Evolutionary conservation across 1,140 invertebrate genomes (phyloP).

Genomic region (Battus philenor): DNA sequence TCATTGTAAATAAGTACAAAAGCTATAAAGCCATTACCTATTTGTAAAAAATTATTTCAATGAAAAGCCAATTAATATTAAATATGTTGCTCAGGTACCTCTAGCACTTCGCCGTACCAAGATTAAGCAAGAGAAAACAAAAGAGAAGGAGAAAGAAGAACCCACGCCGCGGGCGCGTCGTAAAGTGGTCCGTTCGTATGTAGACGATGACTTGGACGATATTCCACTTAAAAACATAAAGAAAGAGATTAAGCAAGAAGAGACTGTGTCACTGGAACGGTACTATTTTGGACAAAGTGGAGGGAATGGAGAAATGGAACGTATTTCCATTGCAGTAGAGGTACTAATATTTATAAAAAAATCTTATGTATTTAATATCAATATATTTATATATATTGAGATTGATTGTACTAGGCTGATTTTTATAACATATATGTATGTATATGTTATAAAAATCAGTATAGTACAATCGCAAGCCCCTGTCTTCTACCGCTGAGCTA

Average conservation of each 20-base stretch:
- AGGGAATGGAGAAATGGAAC: slow-evolving; percentile 32
- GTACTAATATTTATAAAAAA: no score
- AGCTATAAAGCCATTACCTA: no score
- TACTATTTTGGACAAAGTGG: slow-evolving; percentile 79
- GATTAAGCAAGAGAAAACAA: slow-evolving; percentile 57
- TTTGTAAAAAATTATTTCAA: no score
- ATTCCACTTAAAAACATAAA: slow-evolving; percentile 68
- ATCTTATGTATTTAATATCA: no score
- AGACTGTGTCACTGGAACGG: slow-evolving; percentile 70
- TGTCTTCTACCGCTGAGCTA: no score
- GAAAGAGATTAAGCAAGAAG: slow-evolving; percentile 61
- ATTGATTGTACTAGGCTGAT: no score
- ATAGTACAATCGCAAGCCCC: no score
- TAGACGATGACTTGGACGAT: slow-evolving; percentile 60
- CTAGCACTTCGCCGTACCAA: slow-evolving; percentile 53
- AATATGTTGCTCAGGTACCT: slow-evolving; percentile 32
- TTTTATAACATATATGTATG: no score
- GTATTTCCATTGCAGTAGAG: slow-evolving; percentile 56
- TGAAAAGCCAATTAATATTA: background rate
- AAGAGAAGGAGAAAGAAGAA: slow-evolving; percentile 30
- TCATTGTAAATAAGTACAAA: no score
- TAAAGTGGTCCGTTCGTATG: slow-evolving; percentile 39
- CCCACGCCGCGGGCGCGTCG: slow-evolving; percentile 28
- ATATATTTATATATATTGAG: no score
- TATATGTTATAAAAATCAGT: no score